Base-by-base conservation (phyloP, 2,113 vertebrate genomes). In the Dendropsophus ebraccatus region DNA sequence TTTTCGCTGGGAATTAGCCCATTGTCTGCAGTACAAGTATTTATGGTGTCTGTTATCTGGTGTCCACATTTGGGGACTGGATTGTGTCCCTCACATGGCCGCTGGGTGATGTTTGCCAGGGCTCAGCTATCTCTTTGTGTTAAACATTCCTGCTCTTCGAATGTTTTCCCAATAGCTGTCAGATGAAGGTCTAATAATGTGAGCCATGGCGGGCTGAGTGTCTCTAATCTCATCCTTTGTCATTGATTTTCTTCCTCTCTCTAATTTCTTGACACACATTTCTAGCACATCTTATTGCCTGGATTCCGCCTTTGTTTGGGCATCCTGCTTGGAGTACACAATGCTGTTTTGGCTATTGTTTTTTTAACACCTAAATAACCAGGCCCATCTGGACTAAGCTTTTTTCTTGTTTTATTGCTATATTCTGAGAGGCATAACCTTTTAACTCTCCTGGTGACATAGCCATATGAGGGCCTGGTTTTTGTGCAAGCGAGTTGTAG, bases 41-140 rank as follows among this genome's bases (percentile, higher is more conserved):
- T 86, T 86, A 80, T 86, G 76, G 30, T 86, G 35, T 52, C 4
- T 45, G 49, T 79, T 80, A 86, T 86, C 62, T 80, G 54, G 8
- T 65, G 74, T 65, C 62, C 30, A 41, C 62, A 85, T 79, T 86
- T 72, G 65, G 17, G 84, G 32, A 78, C 47, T 80, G 76, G 65
- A 80, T 45, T 28, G 75, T 72, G 62, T 77, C 50, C 60, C 75
- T 72, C 32, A 56, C 47, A 58, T 75, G 56, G 30, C 65, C 76
- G 13, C 74, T 80, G 62, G 65, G 84, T 80, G 75, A 86, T 65
- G 58, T 70, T 67, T 70, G 62, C 41, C 76, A 86, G 73, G 62
- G 32, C 45, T 30, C 75, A 17, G n/a, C 41, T 85, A 78, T 85
- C 74, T 86, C 45, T 69, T 47, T 82, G 35, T 74, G 82, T 83